A percentile compares a stretch with the other conserved stretches of the same genome.
Evolutionary conservation across 2,888 invertebrate species (phyloP).

Genomic region (Oxyteleia sp.): DNA sequence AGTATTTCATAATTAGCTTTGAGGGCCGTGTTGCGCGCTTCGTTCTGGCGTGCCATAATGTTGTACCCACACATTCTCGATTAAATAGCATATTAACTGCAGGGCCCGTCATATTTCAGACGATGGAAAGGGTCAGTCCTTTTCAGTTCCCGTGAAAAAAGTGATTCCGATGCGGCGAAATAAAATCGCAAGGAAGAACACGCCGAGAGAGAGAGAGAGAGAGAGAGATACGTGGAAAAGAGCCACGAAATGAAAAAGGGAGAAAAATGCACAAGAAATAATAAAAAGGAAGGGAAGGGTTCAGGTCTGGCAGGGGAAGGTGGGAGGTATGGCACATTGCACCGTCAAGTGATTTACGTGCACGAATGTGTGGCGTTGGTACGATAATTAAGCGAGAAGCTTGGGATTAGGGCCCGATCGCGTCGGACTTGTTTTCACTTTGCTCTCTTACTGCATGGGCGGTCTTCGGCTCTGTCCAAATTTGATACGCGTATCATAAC

Average conservation of each 20-base stretch:
- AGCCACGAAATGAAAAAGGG: conserved; percentile 38
- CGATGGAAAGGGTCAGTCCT: conserved; percentile 49
- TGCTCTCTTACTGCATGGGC: conserved; percentile 82
- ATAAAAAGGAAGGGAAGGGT: background rate
- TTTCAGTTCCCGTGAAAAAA: conserved; percentile 76
- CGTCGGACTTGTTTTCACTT: conserved; percentile 76
- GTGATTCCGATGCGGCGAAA: conserved; percentile 77
- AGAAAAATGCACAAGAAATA: conserved; percentile 56
- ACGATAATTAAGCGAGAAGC: conserved; percentile 85
- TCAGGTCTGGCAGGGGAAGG: conserved; percentile 23
- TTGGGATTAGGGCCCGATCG: conserved; percentile 79
- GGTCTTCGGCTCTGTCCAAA: conserved; percentile 83
- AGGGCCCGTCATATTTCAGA: conserved; percentile 81
- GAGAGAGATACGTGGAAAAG: conserved; percentile 60
- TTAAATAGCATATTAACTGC: too few species aligned
- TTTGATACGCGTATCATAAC: conserved; percentile 86
- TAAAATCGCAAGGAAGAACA: conserved; percentile 71
- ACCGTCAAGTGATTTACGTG: conserved; percentile 85
- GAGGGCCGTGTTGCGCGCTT: too few species aligned
- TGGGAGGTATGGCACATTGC: conserved; percentile 73
- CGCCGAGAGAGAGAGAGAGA: conserved; percentile 5
- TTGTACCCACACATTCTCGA: too few species aligned
- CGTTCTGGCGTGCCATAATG: too few species aligned
- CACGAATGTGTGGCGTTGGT: conserved; percentile 84
- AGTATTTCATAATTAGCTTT: too few species aligned